phyloP scores from a whole-genome alignment of 2,113 vertebrate genomes.

The Euleptes europaea region DNA sequence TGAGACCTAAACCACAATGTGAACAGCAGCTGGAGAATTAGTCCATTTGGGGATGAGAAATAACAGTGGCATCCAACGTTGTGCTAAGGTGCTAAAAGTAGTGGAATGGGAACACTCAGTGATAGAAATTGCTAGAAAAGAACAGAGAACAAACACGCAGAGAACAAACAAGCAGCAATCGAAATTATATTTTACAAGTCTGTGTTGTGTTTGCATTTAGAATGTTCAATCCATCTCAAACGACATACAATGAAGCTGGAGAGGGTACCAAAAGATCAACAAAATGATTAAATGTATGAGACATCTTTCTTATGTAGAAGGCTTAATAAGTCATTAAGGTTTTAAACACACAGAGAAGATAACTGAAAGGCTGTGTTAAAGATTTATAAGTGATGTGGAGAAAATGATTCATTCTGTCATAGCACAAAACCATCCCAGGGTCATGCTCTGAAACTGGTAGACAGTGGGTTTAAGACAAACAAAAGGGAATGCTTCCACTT shows the following conservation, averaged over 20 bases:
- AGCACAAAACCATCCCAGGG: neutral
- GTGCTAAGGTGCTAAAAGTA: neutral
- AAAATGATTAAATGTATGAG: no score
- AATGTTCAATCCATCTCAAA: neutral
- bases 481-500: neutral
- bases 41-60: neutral
- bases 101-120: neutral
- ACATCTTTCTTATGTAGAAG: neutral
- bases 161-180: neutral
- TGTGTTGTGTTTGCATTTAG: neutral
- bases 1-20: constrained; percentile 64
- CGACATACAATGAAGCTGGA: no score
- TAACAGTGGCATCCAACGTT: neutral
- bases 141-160: neutral
- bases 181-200: neutral
- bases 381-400: neutral
- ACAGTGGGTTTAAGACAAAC: neutral
- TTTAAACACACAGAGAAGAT: neutral
- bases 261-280: no score
- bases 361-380: neutral
- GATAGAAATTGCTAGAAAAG: neutral
- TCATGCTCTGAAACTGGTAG: neutral
- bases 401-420: neutral
- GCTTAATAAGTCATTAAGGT: neutral
- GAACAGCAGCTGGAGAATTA: constrained; percentile 43